Base-by-base conservation (phyloP, 1,140 invertebrate species). In the Bombus sylvicola region DNA sequence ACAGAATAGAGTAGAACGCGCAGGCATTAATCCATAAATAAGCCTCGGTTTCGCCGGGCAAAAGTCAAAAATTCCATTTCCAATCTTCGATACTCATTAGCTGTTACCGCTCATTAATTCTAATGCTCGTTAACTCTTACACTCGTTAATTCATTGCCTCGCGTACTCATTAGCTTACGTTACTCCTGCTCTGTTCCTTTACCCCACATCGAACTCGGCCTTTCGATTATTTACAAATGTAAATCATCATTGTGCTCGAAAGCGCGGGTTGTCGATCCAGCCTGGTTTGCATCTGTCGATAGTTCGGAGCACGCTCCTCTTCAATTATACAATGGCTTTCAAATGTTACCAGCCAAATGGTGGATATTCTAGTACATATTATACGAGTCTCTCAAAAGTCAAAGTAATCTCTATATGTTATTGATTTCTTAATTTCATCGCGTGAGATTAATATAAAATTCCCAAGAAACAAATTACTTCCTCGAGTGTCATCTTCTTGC, bases 81-180 rank as follows among this genome's bases (percentile, higher is more conserved):
- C 86, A 87, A 81, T 88, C 85, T 79, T 76, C 74, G 74, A 76
- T 76, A 76, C 47, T 59, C 74, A n/a, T 76, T 76, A 76, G 47
- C 74, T 76, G 57, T 76, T 76, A n/a, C 47, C 34, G 53, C 47
- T 76, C 74, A 25, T 76, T 75, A 75, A 75, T 75, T 75, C 73
- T 75, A 75, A 75, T 75, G 73, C 73, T 57, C 47, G 22, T 75
- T 75, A 57, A 22, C 74, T n/a, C 39, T 57, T 76, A 34, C 43
- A 37, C 74, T 76, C 74, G 1, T 76, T 76, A 76, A 76, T 76
- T 76, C 74, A 76, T 76, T 76, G 53, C 47, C 31, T 37, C 71
- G 74, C 34, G 31, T 59, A 59, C 74, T 76, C 74, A 76, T 76
- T 76, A 76, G 74, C 53, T 31, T 53, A 31, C 73, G 43, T 53